Percentiles rank a stretch among this genome's conserved stretches.
Evolutionary conservation across 2,113 vertebrate genomes (phyloP).

Genomic region (Helogale parvula): DNA sequence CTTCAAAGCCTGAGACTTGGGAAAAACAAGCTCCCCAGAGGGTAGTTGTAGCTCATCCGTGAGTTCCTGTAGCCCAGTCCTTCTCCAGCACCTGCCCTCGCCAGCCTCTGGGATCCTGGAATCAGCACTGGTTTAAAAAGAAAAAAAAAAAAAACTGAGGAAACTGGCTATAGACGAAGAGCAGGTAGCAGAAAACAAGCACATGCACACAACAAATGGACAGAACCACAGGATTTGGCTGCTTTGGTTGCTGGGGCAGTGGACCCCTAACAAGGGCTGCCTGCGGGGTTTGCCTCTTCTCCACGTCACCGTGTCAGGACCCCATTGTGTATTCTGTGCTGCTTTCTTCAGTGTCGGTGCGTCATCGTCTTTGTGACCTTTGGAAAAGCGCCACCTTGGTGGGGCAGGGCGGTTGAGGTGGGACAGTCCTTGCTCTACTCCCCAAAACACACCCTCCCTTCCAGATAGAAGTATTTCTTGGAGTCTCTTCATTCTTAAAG

Average conservation of each 20-base stretch:
- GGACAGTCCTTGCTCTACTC: background rate
- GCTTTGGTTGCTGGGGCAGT: background rate
- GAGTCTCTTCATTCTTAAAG: background rate
- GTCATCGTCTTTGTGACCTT: background rate
- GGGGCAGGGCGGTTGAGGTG: background rate
- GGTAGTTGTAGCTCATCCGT: background rate
- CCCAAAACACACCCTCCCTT: background rate
- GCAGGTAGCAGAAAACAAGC: background rate
- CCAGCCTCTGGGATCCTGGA: background rate
- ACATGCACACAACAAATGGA: background rate
- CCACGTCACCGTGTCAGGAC: background rate
- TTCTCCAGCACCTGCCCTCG: background rate
- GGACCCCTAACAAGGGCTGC: background rate
- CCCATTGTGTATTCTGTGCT: background rate
- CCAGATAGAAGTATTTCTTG: background rate
- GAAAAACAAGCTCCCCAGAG: background rate
- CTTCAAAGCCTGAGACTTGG: background rate
- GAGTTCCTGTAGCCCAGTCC: background rate
- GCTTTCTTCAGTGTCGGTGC: background rate
- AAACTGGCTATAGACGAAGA: background rate
- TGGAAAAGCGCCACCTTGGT: background rate
- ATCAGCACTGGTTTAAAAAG: background rate
- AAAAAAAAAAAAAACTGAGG: background rate
- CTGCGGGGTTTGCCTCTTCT: background rate
- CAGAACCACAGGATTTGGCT: background rate